Percentiles rank a stretch among this genome's conserved stretches.
phyloP scores from a whole-genome alignment of 2,888 invertebrate genomes.

The Pinctada fucata region DNA sequence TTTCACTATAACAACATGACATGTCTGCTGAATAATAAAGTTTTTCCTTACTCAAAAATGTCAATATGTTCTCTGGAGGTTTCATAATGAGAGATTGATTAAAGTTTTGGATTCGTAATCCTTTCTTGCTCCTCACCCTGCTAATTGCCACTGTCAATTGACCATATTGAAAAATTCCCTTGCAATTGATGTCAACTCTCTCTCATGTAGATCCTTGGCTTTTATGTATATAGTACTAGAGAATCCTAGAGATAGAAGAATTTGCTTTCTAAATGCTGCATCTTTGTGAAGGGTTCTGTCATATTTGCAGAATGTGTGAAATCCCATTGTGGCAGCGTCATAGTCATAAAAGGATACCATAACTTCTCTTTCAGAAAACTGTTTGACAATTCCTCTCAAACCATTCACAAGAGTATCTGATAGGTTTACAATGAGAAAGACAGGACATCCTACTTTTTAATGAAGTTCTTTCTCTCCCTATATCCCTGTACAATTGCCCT shows the following conservation, averaged over 20 bases:
- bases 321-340: neutral
- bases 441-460: constrained; percentile 21
- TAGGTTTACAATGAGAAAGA: constrained; percentile 30
- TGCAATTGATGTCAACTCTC: constrained; percentile 20
- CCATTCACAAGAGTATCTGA: constrained; percentile 30
- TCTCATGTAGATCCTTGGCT: constrained; percentile 26
- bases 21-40: no score
- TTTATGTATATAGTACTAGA: neutral
- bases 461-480: constrained; percentile 9
- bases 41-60: no score
- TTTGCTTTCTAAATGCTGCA: constrained; percentile 1
- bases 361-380: constrained; percentile 7
- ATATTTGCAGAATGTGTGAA: constrained; percentile 10
- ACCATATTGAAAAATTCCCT: constrained; percentile 29
- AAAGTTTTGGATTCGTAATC: constrained; percentile 23
- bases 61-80: constrained; percentile 12
- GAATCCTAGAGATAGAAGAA: no score
- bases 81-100: neutral
- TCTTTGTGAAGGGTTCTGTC: constrained; percentile 7
- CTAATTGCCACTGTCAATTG: constrained; percentile 30
- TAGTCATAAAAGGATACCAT: neutral
- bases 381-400: constrained; percentile 13
- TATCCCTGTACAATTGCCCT: constrained; percentile 12
- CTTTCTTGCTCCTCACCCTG: constrained; percentile 17
- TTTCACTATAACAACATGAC: no score